Percentiles rank a stretch among this genome's conserved stretches.
phyloP scores from a whole-genome alignment of 2,888 invertebrate genomes.

The Hoplodrina ambigua region DNA sequence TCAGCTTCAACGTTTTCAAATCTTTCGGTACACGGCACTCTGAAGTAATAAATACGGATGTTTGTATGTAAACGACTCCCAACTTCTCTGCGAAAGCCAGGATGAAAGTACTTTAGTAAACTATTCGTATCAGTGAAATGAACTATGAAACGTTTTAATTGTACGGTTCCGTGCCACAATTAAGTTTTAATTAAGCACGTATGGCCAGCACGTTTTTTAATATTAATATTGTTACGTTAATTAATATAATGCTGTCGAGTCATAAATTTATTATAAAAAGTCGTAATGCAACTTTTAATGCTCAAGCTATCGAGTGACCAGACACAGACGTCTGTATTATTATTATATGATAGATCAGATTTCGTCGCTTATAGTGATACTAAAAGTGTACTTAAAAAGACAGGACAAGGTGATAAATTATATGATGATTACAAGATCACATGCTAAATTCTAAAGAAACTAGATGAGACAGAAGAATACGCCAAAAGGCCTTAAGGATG shows the following conservation, averaged over 20 bases:
- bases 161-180: constrained; percentile 29
- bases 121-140: constrained; percentile 7
- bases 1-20: background rate
- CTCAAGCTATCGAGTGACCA: background rate
- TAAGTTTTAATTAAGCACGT: constrained; percentile 22
- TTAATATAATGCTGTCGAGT: constrained; percentile 3
- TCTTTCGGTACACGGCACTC: background rate
- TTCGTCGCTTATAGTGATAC: background rate
- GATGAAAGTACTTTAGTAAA: constrained; percentile 13
- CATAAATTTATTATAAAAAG: background rate
- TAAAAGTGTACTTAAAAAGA: background rate
- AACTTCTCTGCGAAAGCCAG: background rate
- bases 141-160: constrained; percentile 27
- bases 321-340: background rate
- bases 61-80: constrained; percentile 8
- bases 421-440: background rate
- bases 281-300: background rate
- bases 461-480: background rate
- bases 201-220: constrained; percentile 13
- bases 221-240: constrained; percentile 27
- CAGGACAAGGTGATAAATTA: background rate
- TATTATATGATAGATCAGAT: background rate
- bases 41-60: background rate
- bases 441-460: background rate
- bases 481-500: background rate